phyloP scores from a whole-genome alignment of 1,140 invertebrate genomes.

The Berghia stephanieae region DNA sequence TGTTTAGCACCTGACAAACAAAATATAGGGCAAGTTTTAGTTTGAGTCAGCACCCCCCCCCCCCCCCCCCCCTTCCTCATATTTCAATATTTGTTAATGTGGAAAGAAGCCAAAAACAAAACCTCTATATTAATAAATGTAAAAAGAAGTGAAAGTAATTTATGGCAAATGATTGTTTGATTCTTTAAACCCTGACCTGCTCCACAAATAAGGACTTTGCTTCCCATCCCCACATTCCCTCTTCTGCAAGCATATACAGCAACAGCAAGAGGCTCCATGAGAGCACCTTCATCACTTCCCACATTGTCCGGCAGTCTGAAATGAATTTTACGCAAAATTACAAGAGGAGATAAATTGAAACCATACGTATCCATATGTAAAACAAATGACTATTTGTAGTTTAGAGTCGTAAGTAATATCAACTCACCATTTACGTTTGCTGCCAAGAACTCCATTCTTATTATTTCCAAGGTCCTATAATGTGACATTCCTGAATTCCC shows the following conservation, averaged over 20 bases:
- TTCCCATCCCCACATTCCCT: constrained; percentile 77
- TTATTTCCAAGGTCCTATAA: no score
- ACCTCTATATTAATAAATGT: no score
- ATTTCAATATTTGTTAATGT: no score
- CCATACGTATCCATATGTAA: neutral
- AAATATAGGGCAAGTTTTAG: no score
- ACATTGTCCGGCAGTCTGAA: constrained; percentile 84
- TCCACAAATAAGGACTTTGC: constrained; percentile 84
- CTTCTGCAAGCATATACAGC: constrained; percentile 89
- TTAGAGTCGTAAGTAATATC: no score
- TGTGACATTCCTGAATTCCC: no score
- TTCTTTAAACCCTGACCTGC: no score
- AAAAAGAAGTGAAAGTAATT: neutral
- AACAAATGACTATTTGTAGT: neutral
- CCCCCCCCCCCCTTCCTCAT: no score
- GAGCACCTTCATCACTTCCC: constrained; percentile 88
- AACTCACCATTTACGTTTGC: no score
- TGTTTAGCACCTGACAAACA: no score
- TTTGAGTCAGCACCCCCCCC: no score
- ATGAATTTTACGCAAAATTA: neutral
- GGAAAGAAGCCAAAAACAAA: no score
- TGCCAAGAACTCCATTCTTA: neutral
- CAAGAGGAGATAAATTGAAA: neutral
- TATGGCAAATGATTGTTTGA: neutral
- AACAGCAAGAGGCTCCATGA: constrained; percentile 91